Evolutionary conservation across 2,888 invertebrate species (phyloP), one percentile per base, ranked within the genome.

Genomic region (Lasioglossum pauxillum): DNA sequence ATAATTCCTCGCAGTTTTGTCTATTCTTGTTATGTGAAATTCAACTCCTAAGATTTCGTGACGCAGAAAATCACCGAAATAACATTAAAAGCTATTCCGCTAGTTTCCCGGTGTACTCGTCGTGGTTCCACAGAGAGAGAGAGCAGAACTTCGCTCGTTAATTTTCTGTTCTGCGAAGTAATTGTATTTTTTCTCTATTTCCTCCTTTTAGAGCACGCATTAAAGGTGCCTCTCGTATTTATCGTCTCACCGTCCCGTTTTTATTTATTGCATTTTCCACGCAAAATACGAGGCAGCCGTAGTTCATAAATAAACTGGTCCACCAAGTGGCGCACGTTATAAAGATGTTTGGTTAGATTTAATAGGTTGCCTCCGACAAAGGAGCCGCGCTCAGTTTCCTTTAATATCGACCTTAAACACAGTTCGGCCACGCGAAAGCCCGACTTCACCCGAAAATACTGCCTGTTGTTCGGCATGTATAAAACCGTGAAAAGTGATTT

Each of bases 331-430:
- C 14, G 60, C 67, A 31, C 35, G 57, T 84, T 84, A 74, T 74
- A 84, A 77, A 77, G 77, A 77, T 71, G 75, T 83, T 75, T 60
- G 74, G 77, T 75, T 75, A 60, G 41, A 83, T 83, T 84, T 78
- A 83, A 83, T 77, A 23, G 75, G 57, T 60, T 75, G 35, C 44
- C 38, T 35, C 53, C 41, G 76, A 82, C 84, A 49, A 83, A 82
- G 74, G 41, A 77, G 38, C 73, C 38, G 57, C n/a, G 19, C 46
- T 38, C 57, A 27, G 78, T 84, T 83, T 75, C 41, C 75, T 83
- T 83, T 78, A 83, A 71, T 83, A 75, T 84, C 67, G 53, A 73
- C 64, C 27, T 19, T 35, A 57, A 84, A 53, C 76, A 77, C 74
- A 35, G 23, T 46, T 27, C n/a, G 46, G 27, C 44, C 44, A n/a